Evolutionary conservation across 2,113 vertebrate genomes (phyloP), one percentile per base, ranked within the genome.

Genomic region (human (Homo sapiens)): DNA sequence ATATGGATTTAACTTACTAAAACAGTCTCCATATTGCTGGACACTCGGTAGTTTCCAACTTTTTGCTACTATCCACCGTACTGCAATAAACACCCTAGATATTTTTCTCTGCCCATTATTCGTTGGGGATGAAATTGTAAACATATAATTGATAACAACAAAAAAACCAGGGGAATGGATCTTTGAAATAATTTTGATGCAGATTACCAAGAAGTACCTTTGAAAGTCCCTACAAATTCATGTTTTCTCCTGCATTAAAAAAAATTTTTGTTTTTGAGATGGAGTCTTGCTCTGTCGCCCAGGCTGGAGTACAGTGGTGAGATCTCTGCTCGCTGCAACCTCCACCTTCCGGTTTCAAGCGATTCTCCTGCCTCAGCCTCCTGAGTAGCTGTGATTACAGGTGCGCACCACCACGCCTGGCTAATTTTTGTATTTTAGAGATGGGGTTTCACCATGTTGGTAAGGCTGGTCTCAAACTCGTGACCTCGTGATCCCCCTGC

Each of bases 71-170:
- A 18, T 86, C 32, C 43, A 7, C 35, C 89, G 50, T 79, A 38
- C 87, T 88, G 48, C 22, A 79, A 38, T 92, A 91, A 96, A 96
- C 40, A 81, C 32, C 20, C 70, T 88, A 94, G 72, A 68, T 85
- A 81, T 79, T 94, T 76, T 95, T 73, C 88, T 86, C 43, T 94
- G 38, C 17, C 59, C 78, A 50, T 87, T 96, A 45, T 85, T 92
- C 82, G 23, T 84, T 93, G 27, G 50, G 76, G 32, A 48, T 11
- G 38, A 78, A 89, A 78, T 87, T 76, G 52, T 84, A 52, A 45
- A 35, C 40, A 35, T 57, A 35, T 64, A 66, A 78, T 18, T 61
- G 72, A 64, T 72, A 75, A 55, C 52, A 55, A 52, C 50, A 12
- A 35, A 73, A 55, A 55, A 55, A 55, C 20, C 17, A 20, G 18